phyloP scores from a whole-genome alignment of 1,140 invertebrate species.

The Lerema accius region DNA sequence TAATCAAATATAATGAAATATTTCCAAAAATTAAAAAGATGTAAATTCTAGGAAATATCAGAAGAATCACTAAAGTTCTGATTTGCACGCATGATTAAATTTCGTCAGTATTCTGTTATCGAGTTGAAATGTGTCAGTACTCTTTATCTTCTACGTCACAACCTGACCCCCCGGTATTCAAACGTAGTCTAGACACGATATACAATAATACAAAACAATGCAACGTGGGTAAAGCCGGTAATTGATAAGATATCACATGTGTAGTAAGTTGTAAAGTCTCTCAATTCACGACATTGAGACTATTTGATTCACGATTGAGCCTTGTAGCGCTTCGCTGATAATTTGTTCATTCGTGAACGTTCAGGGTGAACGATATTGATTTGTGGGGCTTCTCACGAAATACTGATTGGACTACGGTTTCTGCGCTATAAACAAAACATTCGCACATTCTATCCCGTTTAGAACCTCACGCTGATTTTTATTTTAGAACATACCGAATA shows the following conservation, averaged over 20 bases:
- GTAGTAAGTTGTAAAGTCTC: constrained; percentile 6
- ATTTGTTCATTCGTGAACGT: constrained; percentile 11
- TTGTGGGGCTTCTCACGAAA: constrained; percentile 13
- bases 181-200: constrained; percentile 1
- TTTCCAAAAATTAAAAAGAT: too few relatives aligned
- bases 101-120: constrained; percentile 11
- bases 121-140: constrained; percentile 5
- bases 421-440: too few relatives aligned
- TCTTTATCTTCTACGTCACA: constrained; percentile 16
- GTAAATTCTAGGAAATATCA: too few relatives aligned
- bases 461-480: too few relatives aligned
- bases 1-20: too few relatives aligned
- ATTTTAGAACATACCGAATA: too few relatives aligned
- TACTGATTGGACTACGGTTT: constrained; percentile 11
- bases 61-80: too few relatives aligned
- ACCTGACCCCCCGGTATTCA: constrained; percentile 9
- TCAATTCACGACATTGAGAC: constrained; percentile 10
- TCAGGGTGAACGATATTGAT: constrained; percentile 13
- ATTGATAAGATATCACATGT: constrained; percentile 20
- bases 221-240: background rate
- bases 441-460: too few relatives aligned
- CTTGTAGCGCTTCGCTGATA: constrained; percentile 12
- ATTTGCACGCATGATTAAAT: constrained; percentile 5
- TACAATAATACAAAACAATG: constrained; percentile 25
- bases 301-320: constrained; percentile 1